Base-by-base conservation (phyloP, 2,888 invertebrate species). In the Athalia circularis region DNA sequence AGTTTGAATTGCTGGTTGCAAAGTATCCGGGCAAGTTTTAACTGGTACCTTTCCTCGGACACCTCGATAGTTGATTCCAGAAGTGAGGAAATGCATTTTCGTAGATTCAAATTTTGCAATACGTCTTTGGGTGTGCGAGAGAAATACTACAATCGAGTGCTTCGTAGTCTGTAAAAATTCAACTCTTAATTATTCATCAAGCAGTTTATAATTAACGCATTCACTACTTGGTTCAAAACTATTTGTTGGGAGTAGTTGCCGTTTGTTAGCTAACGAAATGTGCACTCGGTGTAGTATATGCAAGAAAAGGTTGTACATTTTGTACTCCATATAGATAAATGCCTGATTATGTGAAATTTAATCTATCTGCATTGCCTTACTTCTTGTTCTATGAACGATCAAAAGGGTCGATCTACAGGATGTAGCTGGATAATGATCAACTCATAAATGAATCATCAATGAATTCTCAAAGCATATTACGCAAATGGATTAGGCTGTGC, bases 401-500 rank as follows among this genome's bases (percentile, higher is more conserved):
- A 72, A n/a, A 47, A 29, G 43, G 13, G 11, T 59, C 6, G 72
- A 75, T n/a, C 29, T 75, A 62, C 75, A 75, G 62, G 75, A 62
- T 62, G 29, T 75, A 72, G 75, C 75, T 62, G 75, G 75, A n/a
- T 75, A 75, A 62, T 64, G 62, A 61, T 52, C 75, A 75, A 62
- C 62, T 62, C 75, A 75, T 75, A 62, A 75, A 75, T 62, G 48
- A 75, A 62, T 64, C 64, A 75, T 75, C 62, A 62, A 62, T 75
- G 52, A 75, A 62, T 75, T 75, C 75, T 62, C 64, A 75, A 50
- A 75, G 62, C 62, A 75, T 75, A 62, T 80, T 79, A 79, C 79
- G 79, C 82, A 82, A 80, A 83, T 79, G 82, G 75, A 75, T 75
- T 75, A 80, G 84, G 82, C 83, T 84, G 84, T 84, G 82, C 83